Conservation (phyloP, 2,113 vertebrate genomes). For the Pipra filicauda region DNA sequence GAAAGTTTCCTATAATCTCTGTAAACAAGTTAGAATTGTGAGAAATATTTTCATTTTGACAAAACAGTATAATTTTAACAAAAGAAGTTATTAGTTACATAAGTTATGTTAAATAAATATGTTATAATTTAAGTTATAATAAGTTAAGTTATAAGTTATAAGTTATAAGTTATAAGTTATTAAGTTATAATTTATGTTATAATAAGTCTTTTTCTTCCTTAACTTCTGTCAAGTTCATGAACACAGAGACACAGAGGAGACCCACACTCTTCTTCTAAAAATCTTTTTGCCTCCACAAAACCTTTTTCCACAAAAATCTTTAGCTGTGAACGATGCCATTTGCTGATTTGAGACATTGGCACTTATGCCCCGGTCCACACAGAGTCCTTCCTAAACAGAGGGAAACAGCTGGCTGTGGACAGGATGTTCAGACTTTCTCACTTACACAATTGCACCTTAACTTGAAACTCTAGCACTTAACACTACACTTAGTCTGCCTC, state of each 20-base stretch:
- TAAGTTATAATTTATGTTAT: too few species aligned
- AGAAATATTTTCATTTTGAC: not conserved
- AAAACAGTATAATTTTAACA: not conserved
- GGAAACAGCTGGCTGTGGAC: not conserved
- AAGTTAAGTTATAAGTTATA: too few species aligned
- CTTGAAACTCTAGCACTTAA: not conserved
- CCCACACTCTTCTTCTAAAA: not conserved
- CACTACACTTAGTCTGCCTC: not conserved
- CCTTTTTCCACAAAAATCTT: not conserved
- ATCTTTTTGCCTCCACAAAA: not conserved
- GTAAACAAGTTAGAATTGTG: not conserved
- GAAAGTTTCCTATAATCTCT: not conserved
- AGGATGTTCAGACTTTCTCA: not conserved
- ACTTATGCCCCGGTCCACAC: accelerated
- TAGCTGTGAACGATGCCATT: not conserved
- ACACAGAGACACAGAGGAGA: not conserved
- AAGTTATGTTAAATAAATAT: not conserved
- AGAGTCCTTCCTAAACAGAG: not conserved
- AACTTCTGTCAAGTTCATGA: not conserved
- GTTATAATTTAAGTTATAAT: too few species aligned
- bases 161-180: too few species aligned
- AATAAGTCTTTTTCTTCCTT: not conserved
- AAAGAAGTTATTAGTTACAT: not conserved
- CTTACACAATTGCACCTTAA: not conserved
- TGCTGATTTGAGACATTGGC: accelerated